Percentiles rank a stretch among this genome's conserved stretches.
Conservation (phyloP, 1,140 invertebrate genomes). For the Aculops lycopersici region DNA sequence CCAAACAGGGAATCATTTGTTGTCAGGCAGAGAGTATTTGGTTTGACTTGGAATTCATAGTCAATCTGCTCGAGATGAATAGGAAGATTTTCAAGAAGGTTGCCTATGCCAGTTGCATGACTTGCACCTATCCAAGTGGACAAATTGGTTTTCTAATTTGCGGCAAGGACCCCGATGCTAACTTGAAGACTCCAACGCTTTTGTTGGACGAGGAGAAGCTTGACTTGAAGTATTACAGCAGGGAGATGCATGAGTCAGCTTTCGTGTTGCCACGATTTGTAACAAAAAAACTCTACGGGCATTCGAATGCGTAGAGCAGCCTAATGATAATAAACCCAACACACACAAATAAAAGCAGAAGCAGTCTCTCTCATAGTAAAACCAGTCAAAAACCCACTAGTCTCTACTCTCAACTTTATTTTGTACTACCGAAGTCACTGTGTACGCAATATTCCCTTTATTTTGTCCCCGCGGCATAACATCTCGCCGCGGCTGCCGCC, state of each 20-base stretch:
- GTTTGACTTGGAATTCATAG: slow-evolving; percentile 45
- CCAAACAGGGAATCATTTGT: slow-evolving; percentile 56
- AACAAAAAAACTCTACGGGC: slow-evolving; percentile 17
- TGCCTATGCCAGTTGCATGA: slow-evolving; percentile 41
- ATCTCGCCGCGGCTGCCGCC: too few species aligned
- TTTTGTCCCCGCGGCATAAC: too few species aligned
- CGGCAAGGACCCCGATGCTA: slow-evolving; percentile 24
- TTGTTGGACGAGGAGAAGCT: slow-evolving; percentile 33
- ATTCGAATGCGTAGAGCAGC: too few species aligned
- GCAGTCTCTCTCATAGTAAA: too few species aligned
- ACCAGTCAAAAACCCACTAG: too few species aligned
- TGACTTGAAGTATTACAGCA: slow-evolving; percentile 50
- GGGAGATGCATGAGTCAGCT: slow-evolving; percentile 41
- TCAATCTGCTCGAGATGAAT: slow-evolving; percentile 35
- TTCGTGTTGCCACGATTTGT: slow-evolving; percentile 56
- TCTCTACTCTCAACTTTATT: too few species aligned
- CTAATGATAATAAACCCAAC: too few species aligned
- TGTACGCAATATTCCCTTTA: too few species aligned
- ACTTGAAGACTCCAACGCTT: slow-evolving; percentile 33
- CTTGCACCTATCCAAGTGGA: slow-evolving; percentile 79
- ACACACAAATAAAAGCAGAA: too few species aligned
- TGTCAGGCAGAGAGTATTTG: slow-evolving; percentile 54
- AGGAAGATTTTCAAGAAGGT: slow-evolving; percentile 35
- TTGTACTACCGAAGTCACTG: too few species aligned
- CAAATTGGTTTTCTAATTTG: slow-evolving; percentile 79